phyloP scores from a whole-genome alignment of 2,888 invertebrate species.

The Automeris io region DNA sequence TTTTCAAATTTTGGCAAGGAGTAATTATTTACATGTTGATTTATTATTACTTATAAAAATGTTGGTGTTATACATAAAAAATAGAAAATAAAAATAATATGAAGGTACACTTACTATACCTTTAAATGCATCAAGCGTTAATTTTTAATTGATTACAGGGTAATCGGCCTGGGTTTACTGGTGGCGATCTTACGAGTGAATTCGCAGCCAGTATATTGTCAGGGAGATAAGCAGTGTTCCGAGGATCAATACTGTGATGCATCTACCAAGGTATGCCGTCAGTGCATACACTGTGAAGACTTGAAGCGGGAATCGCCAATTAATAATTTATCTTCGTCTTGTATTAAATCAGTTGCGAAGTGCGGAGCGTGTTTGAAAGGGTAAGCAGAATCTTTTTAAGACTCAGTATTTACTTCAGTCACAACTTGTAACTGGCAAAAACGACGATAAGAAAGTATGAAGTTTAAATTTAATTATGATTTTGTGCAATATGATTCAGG shows the following conservation, averaged over 20 bases:
- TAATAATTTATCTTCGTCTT: conserved; percentile 14
- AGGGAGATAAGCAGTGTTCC: conserved; percentile 31
- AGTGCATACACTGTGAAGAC: conserved; percentile 43
- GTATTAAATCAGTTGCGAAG: conserved; percentile 40
- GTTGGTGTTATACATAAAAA: too few species aligned
- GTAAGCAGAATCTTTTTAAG: conserved; percentile 20
- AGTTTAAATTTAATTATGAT: not conserved
- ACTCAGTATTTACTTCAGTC: not conserved
- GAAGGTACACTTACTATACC: too few species aligned
- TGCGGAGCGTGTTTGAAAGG: conserved; percentile 49
- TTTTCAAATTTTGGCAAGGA: too few species aligned
- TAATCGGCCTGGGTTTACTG: conserved; percentile 10
- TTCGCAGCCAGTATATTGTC: conserved; percentile 28
- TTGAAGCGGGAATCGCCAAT: conserved; percentile 36
- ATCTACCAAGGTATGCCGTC: conserved; percentile 26
- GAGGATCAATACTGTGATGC: conserved; percentile 37
- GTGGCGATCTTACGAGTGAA: conserved; percentile 11
- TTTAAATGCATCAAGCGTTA: too few species aligned
- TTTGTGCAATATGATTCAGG: too few species aligned
- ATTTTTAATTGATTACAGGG: conserved; percentile 16
- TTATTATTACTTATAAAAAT: too few species aligned
- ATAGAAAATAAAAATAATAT: too few species aligned
- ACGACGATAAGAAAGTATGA: not conserved
- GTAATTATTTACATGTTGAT: too few species aligned
- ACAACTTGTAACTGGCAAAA: not conserved